Evolutionary conservation across 2,113 vertebrate species (phyloP).

Genomic region (Hepsetus odoe): DNA sequence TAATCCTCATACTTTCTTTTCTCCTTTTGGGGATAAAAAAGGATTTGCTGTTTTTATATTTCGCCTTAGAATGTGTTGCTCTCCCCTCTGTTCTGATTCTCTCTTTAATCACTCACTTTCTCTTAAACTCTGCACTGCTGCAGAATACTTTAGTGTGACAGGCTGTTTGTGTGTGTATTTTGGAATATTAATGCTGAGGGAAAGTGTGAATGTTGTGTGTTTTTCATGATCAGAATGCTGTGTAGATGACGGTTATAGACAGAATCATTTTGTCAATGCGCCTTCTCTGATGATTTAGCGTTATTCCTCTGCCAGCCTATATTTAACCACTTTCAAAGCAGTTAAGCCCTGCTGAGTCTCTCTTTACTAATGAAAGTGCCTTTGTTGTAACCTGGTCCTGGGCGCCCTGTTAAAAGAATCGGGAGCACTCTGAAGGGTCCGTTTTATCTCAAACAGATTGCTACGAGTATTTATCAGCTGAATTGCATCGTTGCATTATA

Average conservation of each 20-base stretch:
- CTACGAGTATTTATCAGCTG: slow-evolving; percentile 1
- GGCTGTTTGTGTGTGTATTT: not conserved
- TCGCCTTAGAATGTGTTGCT: not conserved
- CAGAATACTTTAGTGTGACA: not conserved
- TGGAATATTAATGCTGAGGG: not conserved
- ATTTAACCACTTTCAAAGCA: slow-evolving; percentile 2
- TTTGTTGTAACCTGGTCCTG: slow-evolving; percentile 9
- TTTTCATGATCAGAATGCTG: not conserved
- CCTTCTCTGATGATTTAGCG: not conserved
- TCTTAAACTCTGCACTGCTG: not conserved
- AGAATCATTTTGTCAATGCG: not conserved
- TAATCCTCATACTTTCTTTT: slow-evolving; percentile 3
- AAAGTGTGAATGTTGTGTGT: not conserved
- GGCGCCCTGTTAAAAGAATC: slow-evolving; percentile 13
- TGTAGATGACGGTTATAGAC: not conserved
- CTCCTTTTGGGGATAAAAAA: not conserved
- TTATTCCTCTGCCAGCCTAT: not conserved
- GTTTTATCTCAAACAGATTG: slow-evolving; percentile 8
- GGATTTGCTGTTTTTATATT: not conserved
- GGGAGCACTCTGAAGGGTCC: not conserved
- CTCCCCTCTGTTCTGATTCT: not conserved
- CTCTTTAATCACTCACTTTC: slow-evolving; percentile 3
- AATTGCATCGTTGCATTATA: not conserved
- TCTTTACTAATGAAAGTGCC: not conserved
- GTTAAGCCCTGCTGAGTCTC: not conserved